These are phyloP conservation scores for Elgonia sp. DNA, from an alignment of 2,888 invertebrate species.

Conservation along the genomic window DNA sequence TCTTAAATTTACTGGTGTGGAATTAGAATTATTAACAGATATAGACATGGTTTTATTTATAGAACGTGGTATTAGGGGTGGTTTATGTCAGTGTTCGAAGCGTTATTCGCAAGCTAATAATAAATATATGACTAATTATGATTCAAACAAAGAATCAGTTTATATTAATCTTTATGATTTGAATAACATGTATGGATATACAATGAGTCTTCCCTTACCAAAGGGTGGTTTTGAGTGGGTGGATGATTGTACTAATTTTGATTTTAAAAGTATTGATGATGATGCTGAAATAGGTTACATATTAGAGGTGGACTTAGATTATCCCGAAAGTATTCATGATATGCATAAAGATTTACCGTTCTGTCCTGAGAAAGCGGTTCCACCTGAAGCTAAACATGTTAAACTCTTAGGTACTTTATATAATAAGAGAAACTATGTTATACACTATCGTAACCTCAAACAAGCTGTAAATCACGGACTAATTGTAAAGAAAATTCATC, in stretches of 20 bases:
- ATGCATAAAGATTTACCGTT: constrained; percentile 7
- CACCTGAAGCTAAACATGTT: constrained; percentile 4
- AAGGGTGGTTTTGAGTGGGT: constrained; percentile 80
- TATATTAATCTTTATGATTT: constrained; percentile 80
- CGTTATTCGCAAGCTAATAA: constrained; percentile 78
- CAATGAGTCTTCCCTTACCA: constrained; percentile 82
- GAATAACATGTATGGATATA: constrained; percentile 84
- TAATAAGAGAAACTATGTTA: constrained; percentile 7
- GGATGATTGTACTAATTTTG: constrained; percentile 7
- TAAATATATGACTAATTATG: constrained; percentile 60
- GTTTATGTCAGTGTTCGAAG: constrained; percentile 76
- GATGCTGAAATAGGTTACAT: constrained; percentile 35
- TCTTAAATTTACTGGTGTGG: constrained; percentile 66
- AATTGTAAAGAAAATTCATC: constrained; percentile 15
- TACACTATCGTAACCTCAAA: constrained; percentile 52
- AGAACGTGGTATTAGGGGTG: constrained; percentile 79
- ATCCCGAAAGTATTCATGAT: constrained; percentile 24
- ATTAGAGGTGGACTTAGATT: constrained; percentile 39
- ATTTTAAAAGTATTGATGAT: constrained; percentile 12
- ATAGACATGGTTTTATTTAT: constrained; percentile 73
- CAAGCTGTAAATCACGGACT: constrained; percentile 38
- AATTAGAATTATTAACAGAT: constrained; percentile 73
- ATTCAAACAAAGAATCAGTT: constrained; percentile 60
- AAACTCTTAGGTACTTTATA: constrained; percentile 30
- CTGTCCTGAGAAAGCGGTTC: constrained; percentile 20